Conservation (phyloP, 2,888 invertebrate genomes). For the Hypselothyrea guttata region DNA sequence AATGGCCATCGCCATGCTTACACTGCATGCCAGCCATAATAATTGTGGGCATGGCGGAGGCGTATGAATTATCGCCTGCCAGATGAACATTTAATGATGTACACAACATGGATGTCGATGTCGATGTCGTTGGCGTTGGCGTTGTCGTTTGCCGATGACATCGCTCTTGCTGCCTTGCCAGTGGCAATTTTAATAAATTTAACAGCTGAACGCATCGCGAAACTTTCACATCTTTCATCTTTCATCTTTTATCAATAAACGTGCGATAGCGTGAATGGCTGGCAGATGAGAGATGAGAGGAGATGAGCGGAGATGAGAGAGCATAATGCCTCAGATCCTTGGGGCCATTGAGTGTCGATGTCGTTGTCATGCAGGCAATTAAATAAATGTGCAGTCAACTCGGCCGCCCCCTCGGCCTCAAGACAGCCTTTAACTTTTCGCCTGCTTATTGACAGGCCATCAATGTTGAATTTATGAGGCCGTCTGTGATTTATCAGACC, state of each 20-base stretch:
- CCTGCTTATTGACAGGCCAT: constrained; percentile 73
- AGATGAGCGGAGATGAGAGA: not conserved
- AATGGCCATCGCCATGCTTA: constrained; percentile 37
- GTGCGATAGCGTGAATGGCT: constrained; percentile 23
- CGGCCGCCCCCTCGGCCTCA: not conserved
- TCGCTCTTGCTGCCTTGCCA: constrained; percentile 39
- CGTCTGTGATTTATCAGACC: constrained; percentile 70
- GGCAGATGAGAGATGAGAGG: not conserved
- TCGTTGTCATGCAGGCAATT: constrained; percentile 67
- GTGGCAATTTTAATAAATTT: constrained; percentile 75
- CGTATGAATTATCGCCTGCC: constrained; percentile 72
- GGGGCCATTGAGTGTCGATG: constrained; percentile 45
- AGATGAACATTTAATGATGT: constrained; percentile 77
- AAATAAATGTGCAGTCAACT: constrained; percentile 67
- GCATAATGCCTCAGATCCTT: constrained; percentile 2
- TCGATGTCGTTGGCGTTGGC: not conserved
- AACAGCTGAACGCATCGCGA: constrained; percentile 69
- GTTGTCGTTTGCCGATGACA: not conserved
- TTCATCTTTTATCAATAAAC: constrained; percentile 75
- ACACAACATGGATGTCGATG: constrained; percentile 36
- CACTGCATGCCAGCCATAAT: constrained; percentile 15
- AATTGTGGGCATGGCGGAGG: constrained; percentile 37
- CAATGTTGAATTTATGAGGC: constrained; percentile 71
- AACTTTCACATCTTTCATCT: constrained; percentile 71
- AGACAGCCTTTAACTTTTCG: constrained; percentile 45